Base-by-base conservation (phyloP, 2,113 vertebrate species). In the Syrmaticus mikado region DNA sequence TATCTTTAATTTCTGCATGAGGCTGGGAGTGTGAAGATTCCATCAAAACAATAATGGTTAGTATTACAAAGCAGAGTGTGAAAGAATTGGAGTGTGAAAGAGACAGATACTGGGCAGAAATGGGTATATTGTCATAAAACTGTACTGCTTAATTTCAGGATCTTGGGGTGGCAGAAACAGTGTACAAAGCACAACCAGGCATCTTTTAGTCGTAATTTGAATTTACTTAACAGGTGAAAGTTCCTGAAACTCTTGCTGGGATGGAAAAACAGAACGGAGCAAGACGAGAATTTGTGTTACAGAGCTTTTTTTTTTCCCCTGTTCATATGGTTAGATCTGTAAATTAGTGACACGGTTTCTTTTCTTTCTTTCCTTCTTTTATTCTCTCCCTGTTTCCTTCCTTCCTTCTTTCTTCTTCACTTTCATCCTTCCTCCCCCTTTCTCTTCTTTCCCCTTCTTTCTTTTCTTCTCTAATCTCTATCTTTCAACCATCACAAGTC, bases 211-310 rank as follows among this genome's bases (percentile, higher is more conserved):
- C 13, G 11, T 4, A 71, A 15, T 72, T 43, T 74, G 62, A 75
- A 88, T 38, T 10, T 6, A n/a, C 11, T 45, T 21, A 20, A 27
- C 9, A 41, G 25, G 38, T 65, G 16, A 93, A 75, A 6, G 7
- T 38, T 89, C 67, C 34, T 72, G 17, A 41, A 83, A 6, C 27
- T 66, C 24, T 83, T 68, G 20, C 8, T 80, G 14, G 55, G 27
- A 4, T 43, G 28, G 24, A 55, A 48, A 60, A 58, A 8, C 5
- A 20, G 28, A 41, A 21, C 2, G 16, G 12, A 62, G 1, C 24
- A 34, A 28, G 5, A 4, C 3, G 64, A 45, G 30, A 82, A 55
- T 0, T 0, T 4, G 7, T 8, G 1, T 1, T 1, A 27, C 6
- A 32, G 30, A 5, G 2, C 5, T 18, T 2, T 34, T 46, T 13